Evolutionary conservation across 2,113 vertebrate genomes (phyloP).

Genomic region (Poeciliopsis prolifica): DNA sequence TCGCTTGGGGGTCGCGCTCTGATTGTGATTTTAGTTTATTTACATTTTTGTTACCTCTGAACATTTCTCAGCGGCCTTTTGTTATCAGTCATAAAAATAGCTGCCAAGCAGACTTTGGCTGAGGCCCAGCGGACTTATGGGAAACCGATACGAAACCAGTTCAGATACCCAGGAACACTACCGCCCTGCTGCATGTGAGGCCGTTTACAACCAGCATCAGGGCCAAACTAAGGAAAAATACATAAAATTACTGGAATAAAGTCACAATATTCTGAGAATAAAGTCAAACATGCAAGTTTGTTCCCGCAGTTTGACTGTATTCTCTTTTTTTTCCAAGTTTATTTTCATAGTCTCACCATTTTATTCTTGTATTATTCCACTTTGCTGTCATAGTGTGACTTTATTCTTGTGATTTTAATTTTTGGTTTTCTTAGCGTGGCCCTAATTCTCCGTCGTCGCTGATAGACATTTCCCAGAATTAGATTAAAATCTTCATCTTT

Average conservation of each 20-base stretch:
- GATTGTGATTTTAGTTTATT: conserved; percentile 10
- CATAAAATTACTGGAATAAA: too few relatives aligned
- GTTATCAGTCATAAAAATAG: conserved; percentile 29
- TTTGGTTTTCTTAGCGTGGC: too few relatives aligned
- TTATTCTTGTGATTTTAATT: too few relatives aligned
- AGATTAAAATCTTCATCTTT: background rate
- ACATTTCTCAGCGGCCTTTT: conserved; percentile 8
- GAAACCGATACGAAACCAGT: background rate
- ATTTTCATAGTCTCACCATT: too few relatives aligned
- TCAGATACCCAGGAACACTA: conserved; percentile 32
- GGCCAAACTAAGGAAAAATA: too few relatives aligned
- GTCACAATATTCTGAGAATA: too few relatives aligned
- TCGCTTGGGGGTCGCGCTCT: background rate
- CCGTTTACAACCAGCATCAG: background rate
- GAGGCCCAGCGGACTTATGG: background rate
- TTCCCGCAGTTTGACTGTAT: too few relatives aligned
- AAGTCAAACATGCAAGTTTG: too few relatives aligned
- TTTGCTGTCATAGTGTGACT: too few relatives aligned
- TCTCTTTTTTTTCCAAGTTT: too few relatives aligned
- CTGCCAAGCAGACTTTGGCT: conserved; percentile 20
- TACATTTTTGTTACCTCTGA: conserved; percentile 31
- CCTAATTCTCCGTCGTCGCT: too few relatives aligned
- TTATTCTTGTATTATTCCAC: too few relatives aligned
- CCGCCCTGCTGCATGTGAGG: background rate
- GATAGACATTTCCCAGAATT: background rate